Evolutionary conservation across 2,888 invertebrate genomes (phyloP), one percentile per base, ranked within the genome.

Genomic region (Tenthredo mesomela): DNA sequence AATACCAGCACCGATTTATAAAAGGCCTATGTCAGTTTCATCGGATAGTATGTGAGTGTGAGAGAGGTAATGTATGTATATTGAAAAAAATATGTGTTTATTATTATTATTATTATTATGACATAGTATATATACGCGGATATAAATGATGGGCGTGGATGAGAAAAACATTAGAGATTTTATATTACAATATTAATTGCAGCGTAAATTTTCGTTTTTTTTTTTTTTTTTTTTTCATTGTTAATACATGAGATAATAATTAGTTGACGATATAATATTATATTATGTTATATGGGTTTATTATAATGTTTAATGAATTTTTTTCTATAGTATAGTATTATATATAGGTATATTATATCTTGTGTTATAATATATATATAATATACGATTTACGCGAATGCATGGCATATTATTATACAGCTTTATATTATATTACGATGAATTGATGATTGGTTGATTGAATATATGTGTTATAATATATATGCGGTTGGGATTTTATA

Each of bases 1-100:
- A 86, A 95, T 95, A 89, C 95, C 95, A 1, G 95, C 95, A 21
- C 95, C 95, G 25, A 91, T 93, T 61, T 93, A 93, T 86, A 92
- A 93, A 82, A 90, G 92, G 88, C 90, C 92, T 1, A 91, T 92
- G 91, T 92, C 92, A 47, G 90, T 92, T 18, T 89, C 91, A 0
- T 92, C 93, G 29, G 92, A 93, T 86, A 92, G 91, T 86, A 88
- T 92, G 83, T 92, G 90, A 92, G 78, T 18, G 67, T 37, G 58
- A 21, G 43, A 21, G 43, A 43, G 43, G 73, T 73, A 67, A 67
- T 15, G 67, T 43, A 71, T 43, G 61, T 61, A 61, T 25, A 61
- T 21, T 25, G 25, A 61, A 25, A 25, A 25, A 61, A 61, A 61
- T 25, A 3, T 25, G 25, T n/a, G n/a, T 58, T 61, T 61, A 61